Evolutionary conservation across 2,113 vertebrate species (phyloP).

Genomic region (Anolis sagrei): DNA sequence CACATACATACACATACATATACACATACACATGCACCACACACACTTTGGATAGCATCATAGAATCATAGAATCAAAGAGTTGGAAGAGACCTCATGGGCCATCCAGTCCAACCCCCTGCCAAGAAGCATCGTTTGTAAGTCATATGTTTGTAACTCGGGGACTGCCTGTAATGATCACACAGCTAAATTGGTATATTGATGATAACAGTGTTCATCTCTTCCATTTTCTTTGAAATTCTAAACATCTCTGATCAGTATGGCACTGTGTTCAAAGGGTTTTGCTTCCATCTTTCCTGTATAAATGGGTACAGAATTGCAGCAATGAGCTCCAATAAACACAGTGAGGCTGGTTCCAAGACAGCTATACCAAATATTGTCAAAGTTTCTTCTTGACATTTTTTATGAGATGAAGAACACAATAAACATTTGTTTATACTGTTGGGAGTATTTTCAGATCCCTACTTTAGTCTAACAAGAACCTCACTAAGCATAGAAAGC

Average conservation of each 20-base stretch:
- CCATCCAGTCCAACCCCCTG: too few species aligned
- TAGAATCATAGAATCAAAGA: too few species aligned
- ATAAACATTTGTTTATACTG: conserved; percentile 41
- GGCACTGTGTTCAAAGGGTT: not conserved
- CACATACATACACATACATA: too few species aligned
- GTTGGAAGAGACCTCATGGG: too few species aligned
- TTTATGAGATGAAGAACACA: conserved; percentile 33
- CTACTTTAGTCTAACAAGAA: conserved; percentile 38
- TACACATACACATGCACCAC: too few species aligned
- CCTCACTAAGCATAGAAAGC: conserved; percentile 40
- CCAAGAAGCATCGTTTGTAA: too few species aligned
- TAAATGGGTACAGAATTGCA: not conserved
- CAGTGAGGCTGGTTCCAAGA: not conserved
- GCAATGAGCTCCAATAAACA: not conserved
- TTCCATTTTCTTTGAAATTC: not conserved
- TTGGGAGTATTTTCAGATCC: conserved; percentile 41
- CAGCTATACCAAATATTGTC: not conserved
- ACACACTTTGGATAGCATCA: too few species aligned
- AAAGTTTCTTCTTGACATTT: conserved; percentile 28
- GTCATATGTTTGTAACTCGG: too few species aligned
- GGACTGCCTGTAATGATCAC: conserved; percentile 34
- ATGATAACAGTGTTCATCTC: too few species aligned
- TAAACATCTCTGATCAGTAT: not conserved
- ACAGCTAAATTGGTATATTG: too few species aligned
- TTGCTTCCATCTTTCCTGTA: too few species aligned